These are phyloP conservation scores for Nasonia longicornis DNA, from an alignment of 1,140 invertebrate species.

Conservation along the genomic window DNA sequence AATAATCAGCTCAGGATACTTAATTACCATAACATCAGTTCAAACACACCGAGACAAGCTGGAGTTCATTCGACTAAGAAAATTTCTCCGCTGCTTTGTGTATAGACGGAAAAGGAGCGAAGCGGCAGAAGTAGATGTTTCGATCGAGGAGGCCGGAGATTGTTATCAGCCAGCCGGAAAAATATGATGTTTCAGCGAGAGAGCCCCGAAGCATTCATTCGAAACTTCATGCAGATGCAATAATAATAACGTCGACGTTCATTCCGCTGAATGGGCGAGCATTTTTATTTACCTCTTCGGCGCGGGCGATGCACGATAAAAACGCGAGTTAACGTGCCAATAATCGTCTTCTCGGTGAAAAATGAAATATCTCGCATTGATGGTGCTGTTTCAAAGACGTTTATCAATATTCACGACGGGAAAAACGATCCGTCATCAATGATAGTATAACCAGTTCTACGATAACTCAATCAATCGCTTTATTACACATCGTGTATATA, in stretches of 20 bases:
- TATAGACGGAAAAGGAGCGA: background rate
- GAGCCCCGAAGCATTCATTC: background rate
- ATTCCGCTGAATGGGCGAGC: background rate
- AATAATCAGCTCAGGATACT: background rate
- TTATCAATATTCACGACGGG: background rate
- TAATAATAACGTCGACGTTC: constrained; percentile 7
- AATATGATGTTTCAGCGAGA: background rate
- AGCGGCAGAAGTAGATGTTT: background rate
- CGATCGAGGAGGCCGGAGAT: background rate
- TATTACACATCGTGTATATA: no score
- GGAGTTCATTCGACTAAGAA: no score
- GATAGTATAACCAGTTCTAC: background rate
- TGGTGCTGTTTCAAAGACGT: background rate
- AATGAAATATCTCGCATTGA: background rate
- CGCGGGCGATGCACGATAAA: background rate
- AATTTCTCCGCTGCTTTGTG: no score
- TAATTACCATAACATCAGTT: no score
- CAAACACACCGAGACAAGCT: no score
- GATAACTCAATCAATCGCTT: no score
- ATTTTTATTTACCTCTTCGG: constrained; percentile 10
- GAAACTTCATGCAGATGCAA: background rate
- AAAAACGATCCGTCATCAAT: background rate
- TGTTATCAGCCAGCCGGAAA: constrained; percentile 8
- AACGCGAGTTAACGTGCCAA: background rate
- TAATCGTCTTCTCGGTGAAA: constrained; percentile 10